Conservation (phyloP, 2,888 invertebrate species). For the Cristatella mucedo region DNA sequence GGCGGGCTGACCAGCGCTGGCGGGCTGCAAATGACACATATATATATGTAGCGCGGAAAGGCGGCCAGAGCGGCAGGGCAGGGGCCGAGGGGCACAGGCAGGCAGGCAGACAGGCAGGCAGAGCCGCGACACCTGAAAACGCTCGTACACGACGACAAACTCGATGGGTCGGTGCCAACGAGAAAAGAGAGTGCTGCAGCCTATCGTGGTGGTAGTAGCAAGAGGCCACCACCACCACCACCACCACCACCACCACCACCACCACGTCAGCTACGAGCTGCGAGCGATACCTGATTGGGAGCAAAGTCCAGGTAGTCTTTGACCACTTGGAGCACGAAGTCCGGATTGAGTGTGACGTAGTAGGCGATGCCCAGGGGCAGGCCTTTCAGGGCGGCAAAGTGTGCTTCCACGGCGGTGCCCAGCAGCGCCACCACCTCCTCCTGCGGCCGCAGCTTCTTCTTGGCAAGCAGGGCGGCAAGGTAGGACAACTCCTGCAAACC, state of each 20-base stretch:
- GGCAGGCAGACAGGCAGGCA: too few relatives aligned
- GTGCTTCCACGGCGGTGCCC: constrained; percentile 31
- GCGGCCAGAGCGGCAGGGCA: too few relatives aligned
- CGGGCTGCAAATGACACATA: constrained; percentile 43
- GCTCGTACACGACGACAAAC: too few relatives aligned
- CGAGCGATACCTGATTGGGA: constrained; percentile 39
- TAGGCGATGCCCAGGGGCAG: constrained; percentile 59
- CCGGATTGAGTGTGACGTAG: constrained; percentile 61
- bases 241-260: too few relatives aligned
- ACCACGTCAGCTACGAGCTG: too few relatives aligned
- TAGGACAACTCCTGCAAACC: constrained; percentile 38
- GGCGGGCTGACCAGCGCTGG: constrained; percentile 43
- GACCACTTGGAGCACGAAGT: constrained; percentile 63
- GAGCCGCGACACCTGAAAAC: too few relatives aligned
- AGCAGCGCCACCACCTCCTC: constrained; percentile 32
- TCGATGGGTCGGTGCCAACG: too few relatives aligned
- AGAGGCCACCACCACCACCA: too few relatives aligned
- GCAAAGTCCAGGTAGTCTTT: constrained; percentile 57
- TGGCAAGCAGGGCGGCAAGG: constrained; percentile 36
- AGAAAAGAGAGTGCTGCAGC: too few relatives aligned
- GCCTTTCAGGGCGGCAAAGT: constrained; percentile 36
- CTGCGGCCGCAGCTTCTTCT: constrained; percentile 28
- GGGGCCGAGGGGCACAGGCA: too few relatives aligned
- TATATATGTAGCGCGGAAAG: not conserved
- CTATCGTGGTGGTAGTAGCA: too few relatives aligned